Base-by-base conservation (phyloP, 2,797 vertebrate genomes). In the Acridotheres tristis region DNA sequence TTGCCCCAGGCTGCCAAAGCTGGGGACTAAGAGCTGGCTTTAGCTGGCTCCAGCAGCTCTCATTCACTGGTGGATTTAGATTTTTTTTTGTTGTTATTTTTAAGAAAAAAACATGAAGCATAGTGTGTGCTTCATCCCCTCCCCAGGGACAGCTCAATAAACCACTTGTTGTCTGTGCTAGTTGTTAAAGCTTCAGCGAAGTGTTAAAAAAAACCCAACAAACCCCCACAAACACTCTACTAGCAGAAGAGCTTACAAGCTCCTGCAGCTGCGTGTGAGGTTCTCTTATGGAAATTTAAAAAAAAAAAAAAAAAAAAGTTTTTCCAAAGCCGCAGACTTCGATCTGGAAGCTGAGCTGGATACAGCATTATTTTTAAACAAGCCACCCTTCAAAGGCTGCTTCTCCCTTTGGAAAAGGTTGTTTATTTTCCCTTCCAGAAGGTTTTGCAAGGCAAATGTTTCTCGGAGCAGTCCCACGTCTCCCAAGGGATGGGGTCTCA, bases 61-160 rank as follows among this genome's bases (percentile, higher is more conserved):
- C 48, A 26, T 38, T 80, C 38, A 17, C 13, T 50, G 45, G 11
- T 61, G 32, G 36, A 55, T 66, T 74, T 50, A 48, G 48, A 5
- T 45, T 27, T 55, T 76, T 55, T 10, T 32, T 54, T 45, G 43
- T 53, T 54, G 14, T 57, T 45, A 38, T 87, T 77, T 86, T 84
- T 19, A 72, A 75, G 65, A 34, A 76, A 69, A 77, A 61, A 19
- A 1, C 61, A 8, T 51, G 76, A 54, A 40, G 61, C 36, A 27
- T 10, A 40, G 32, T 3, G 12, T 88, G 16, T 67, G 66, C 74
- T 89, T 81, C 89, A 74, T n/a, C 74, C 78, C 32, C 38, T 94
- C 89, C 81, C 81, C 87, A 89, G 89, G 67, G 84, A 78, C 38
- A 77, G 84, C 91, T 95, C 77, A 84, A 77, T 80, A n/a, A 93